A percentile compares a stretch with the other conserved stretches of the same genome.
Evolutionary conservation across 2,113 vertebrate genomes (phyloP).

Genomic region (Semnornis frantzii): DNA sequence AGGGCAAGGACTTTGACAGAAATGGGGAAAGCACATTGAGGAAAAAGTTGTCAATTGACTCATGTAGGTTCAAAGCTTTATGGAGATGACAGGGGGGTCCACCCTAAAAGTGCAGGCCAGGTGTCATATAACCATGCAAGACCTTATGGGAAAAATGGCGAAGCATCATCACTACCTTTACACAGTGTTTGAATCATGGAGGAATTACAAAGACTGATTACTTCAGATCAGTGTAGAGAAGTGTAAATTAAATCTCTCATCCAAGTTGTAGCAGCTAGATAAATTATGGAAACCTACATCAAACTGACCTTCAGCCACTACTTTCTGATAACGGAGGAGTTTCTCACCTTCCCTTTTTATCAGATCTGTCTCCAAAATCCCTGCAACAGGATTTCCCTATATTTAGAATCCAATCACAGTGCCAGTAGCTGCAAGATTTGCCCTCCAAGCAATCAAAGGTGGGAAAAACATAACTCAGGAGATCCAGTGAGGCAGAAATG

Average conservation of each 20-base stretch:
- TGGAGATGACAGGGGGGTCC: background rate
- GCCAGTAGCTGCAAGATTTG: constrained; percentile 23
- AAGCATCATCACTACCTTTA: background rate
- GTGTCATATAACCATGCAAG: background rate
- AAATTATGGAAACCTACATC: background rate
- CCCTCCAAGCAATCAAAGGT: constrained; percentile 29
- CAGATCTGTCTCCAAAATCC: constrained; percentile 13
- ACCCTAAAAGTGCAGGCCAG: background rate
- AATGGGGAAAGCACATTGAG: background rate
- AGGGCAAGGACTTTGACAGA: background rate
- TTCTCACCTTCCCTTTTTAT: constrained; percentile 35
- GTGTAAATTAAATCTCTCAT: constrained; percentile 7
- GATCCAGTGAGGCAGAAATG: constrained; percentile 38
- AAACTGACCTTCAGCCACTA: constrained; percentile 24
- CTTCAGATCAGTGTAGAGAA: background rate
- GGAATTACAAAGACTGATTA: constrained; percentile 13
- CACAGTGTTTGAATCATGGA: background rate
- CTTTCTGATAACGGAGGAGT: constrained; percentile 18
- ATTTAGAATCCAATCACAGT: constrained; percentile 59
- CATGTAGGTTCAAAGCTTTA: background rate
- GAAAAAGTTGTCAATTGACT: background rate
- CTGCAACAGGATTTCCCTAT: constrained; percentile 36
- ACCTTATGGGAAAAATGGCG: accelerated
- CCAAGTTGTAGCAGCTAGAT: background rate
- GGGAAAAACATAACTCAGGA: background rate